Evolutionary conservation across 2,113 vertebrate genomes (phyloP).

Genomic region (Varanus salvator): DNA sequence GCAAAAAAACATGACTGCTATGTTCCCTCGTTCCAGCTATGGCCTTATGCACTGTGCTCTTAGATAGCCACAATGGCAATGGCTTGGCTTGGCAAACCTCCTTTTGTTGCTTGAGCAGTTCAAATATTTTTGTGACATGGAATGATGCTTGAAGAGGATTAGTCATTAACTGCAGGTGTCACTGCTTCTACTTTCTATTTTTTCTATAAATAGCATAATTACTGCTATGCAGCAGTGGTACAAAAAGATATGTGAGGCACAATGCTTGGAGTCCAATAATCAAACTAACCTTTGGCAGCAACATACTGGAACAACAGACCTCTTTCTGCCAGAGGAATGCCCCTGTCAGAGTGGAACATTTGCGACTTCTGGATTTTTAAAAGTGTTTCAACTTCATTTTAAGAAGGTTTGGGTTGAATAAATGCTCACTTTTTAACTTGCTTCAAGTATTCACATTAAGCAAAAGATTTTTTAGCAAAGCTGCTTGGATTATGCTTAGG

Average conservation of each 20-base stretch:
- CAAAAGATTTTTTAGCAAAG: background rate
- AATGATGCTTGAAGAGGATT: background rate
- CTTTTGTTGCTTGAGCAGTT: background rate
- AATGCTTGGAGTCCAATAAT: background rate
- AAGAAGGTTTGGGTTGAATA: background rate
- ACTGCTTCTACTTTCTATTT: background rate
- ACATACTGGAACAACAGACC: background rate
- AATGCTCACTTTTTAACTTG: background rate
- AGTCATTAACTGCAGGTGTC: background rate
- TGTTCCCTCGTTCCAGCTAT: conserved; percentile 16
- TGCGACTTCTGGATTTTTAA: background rate
- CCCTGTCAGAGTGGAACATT: no score
- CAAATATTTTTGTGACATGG: background rate
- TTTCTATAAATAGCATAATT: background rate
- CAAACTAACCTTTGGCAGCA: background rate
- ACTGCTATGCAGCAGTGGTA: background rate
- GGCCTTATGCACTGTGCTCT: background rate
- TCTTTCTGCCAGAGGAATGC: background rate
- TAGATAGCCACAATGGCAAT: background rate
- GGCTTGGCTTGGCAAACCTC: background rate
- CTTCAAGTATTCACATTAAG: background rate
- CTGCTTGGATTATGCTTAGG: background rate
- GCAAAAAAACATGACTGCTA: background rate
- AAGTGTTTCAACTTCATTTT: background rate
- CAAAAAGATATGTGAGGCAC: background rate